Evolutionary conservation across 2,888 invertebrate genomes (phyloP).

Genomic region (Phyto melanocephala): DNA sequence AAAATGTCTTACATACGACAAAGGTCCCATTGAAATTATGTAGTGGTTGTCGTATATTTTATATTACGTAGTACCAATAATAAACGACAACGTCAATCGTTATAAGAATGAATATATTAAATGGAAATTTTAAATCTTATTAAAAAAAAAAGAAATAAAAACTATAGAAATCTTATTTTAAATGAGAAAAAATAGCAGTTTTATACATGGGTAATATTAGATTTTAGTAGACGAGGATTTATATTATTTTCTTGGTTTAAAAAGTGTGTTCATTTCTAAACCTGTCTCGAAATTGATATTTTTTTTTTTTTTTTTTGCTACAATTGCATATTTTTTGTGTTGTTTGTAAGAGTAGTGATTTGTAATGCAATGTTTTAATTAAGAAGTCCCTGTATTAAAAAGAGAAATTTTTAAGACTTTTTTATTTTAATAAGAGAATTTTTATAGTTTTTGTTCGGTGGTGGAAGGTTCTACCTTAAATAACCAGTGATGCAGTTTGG

Average conservation of each 20-base stretch:
- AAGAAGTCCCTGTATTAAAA: slow-evolving; percentile 56
- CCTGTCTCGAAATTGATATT: neutral
- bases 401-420: slow-evolving; percentile 19
- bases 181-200: neutral
- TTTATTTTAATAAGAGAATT: slow-evolving; percentile 39
- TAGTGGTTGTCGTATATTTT: no score
- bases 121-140: neutral
- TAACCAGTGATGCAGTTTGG: no score
- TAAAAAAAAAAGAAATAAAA: neutral
- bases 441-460: neutral
- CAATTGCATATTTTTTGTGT: slow-evolving; percentile 41
- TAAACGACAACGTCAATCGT: no score
- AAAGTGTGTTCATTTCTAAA: neutral
- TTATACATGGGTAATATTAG: neutral
- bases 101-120: no score
- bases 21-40: no score
- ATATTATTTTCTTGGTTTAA: neutral
- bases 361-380: slow-evolving; percentile 45
- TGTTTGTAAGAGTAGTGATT: neutral
- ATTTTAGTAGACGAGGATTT: neutral
- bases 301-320: slow-evolving; percentile 28
- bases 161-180: neutral
- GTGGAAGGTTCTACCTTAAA: no score
- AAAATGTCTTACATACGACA: no score
- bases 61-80: no score